Base-by-base conservation (phyloP, 2,888 invertebrate species). In the Epirrhoe alternata region DNA sequence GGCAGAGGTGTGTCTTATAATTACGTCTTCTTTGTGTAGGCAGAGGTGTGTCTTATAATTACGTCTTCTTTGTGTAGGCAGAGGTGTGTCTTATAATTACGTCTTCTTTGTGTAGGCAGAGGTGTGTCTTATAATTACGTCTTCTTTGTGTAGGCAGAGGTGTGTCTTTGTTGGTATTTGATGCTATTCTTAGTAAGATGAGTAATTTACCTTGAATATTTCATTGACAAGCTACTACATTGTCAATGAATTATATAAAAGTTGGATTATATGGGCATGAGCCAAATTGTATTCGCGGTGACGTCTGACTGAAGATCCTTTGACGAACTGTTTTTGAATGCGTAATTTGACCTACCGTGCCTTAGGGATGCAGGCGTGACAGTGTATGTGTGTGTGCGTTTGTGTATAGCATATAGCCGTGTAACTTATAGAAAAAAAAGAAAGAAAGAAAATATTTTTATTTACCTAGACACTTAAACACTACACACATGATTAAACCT, bases 101-200 rank as follows among this genome's bases (percentile, higher is more conserved):
- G 24, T 24, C 24, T 24, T 24, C 24, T 24, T 66, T 51, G 51
- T 33, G 55, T 12, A 49, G 52, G 47, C 0, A 59, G 62, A 16
- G 57, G 16, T 47, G 51, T 63, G 57, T 52, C 67, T 51, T 42
- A 59, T 60, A 56, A 67, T 66, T 59, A 66, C 24, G 24, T 24
- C 24, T 24, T 24, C 24, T 24, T 66, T 51, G 51, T 33, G 55
- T 12, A 49, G 52, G 47, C 0, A 59, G 62, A 16, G 57, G 16
- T 47, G 51, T 63, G 57, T 52, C 33, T 24, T 42, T 33, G 31
- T 45, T 61, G 53, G 31, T 53, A 30, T 12, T 30, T 12, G 35
- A 35, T 59, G 12, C 38, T 42, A 42, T 42, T 12, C 12, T 42
- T 42, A 42, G 12, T 12, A 10, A 12, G 12, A 42, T 33, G 33